Conservation (phyloP, 1,140 invertebrate species). For the Pararge aegeria region DNA sequence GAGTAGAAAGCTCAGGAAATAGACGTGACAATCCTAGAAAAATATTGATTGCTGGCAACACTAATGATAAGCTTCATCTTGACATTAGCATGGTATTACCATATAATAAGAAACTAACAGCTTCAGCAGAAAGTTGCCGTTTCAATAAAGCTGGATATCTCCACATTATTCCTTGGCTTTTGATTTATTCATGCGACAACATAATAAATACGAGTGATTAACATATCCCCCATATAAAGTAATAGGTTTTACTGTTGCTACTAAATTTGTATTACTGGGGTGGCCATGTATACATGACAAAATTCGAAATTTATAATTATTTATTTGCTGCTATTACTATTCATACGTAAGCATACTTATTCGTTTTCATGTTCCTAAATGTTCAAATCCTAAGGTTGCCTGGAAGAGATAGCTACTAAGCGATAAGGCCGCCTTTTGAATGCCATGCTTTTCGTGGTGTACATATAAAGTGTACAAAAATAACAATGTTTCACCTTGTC, state of each 20-base stretch:
- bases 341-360: no score
- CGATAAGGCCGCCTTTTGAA: no score
- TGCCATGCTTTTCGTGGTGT: no score
- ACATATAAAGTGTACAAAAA: no score
- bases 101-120: constrained; percentile 23
- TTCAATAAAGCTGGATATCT: constrained; percentile 23
- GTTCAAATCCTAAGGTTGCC: no score
- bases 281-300: background rate
- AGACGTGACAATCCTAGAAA: background rate
- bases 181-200: constrained; percentile 31
- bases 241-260: constrained; percentile 18
- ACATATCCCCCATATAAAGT: constrained; percentile 29
- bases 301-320: background rate
- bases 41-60: background rate
- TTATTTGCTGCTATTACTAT: no score
- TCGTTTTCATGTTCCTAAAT: no score
- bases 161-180: constrained; percentile 17
- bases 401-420: no score
- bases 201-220: constrained; percentile 31
- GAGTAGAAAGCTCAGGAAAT: no score
- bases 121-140: constrained; percentile 13
- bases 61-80: background rate
- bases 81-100: constrained; percentile 15
- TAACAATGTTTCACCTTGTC: no score
- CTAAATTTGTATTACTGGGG: constrained; percentile 2